These are phyloP conservation scores for Nymphalis polychloros DNA, from an alignment of 2,888 invertebrate genomes.

Conservation along the genomic window DNA sequence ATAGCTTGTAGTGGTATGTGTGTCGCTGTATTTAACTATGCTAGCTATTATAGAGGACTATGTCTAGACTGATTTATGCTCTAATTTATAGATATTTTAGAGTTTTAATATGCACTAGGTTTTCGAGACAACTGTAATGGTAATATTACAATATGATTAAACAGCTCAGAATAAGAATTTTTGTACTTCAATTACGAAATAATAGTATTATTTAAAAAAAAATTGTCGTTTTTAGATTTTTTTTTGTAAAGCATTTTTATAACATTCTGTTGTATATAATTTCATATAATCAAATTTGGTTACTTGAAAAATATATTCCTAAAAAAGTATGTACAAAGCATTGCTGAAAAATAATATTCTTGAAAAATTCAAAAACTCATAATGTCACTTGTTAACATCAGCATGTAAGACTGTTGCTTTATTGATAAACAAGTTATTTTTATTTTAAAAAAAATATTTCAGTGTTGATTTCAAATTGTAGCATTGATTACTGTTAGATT, in stretches of 20 bases:
- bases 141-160: constrained; percentile 39
- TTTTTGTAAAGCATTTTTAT: background rate
- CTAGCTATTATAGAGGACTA: constrained; percentile 66
- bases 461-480: constrained; percentile 8
- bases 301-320: background rate
- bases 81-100: constrained; percentile 63
- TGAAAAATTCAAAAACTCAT: background rate
- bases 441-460: background rate
- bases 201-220: constrained; percentile 7
- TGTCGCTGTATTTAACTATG: constrained; percentile 40
- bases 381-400: constrained; percentile 5
- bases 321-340: background rate
- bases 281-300: background rate
- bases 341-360: background rate
- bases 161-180: constrained; percentile 9
- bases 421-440: background rate
- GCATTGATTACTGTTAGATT: constrained; percentile 46
- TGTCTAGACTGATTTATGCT: constrained; percentile 78
- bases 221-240: background rate
- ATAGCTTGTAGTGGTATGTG: constrained; percentile 49
- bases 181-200: constrained; percentile 28
- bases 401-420: constrained; percentile 1
- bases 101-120: constrained; percentile 55
- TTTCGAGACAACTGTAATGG: constrained; percentile 66
- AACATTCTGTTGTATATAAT: background rate